Evolutionary conservation across 1,140 invertebrate species (phyloP), one percentile per base, ranked within the genome.

Genomic region (Nomia melanderi): DNA sequence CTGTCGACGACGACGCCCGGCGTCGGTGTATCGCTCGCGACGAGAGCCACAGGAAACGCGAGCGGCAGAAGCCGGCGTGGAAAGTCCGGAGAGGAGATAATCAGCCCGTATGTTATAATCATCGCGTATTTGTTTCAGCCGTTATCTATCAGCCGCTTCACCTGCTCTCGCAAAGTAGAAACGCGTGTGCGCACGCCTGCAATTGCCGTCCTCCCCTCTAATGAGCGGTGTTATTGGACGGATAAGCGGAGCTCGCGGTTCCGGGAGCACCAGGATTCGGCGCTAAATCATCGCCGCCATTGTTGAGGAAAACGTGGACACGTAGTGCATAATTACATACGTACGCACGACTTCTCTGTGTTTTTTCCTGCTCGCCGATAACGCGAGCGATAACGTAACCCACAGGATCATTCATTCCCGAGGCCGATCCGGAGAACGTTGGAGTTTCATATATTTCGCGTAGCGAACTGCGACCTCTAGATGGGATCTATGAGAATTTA

Each of bases 81-180:
- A 91, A 91, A 90, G 89, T 90, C 84, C 87, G 83, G 72, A 79
- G 76, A 79, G 59, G 65, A 87, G 90, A 91, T 91, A 91, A 90
- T 91, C 88, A 87, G 77, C 90, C 90, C 90, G 89, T 91, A 91
- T 91, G 88, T 85, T 89, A 89, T 83, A 91, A 90, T 90, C 87
- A 83, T 82, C 82, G 70, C 82, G 89, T 89, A 91, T 91, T 90
- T 90, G 88, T 90, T 91, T 85, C 86, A 90, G 70, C 65, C 84
- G 88, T 89, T 90, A 90, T 90, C 87, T 90, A 87, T 89, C 87
- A 78, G 60, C 78, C 79, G 86, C 85, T 87, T 88, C 89, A 91
- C 90, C 90, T 91, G 89, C 87, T 85, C 84, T 77, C 70, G 72
- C 84, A 87, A 89, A 87, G 65, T 82, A 70, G 76, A 81, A 77